Conservation (phyloP, 2,888 invertebrate genomes). For the Branchipolynoe longqiensis region DNA sequence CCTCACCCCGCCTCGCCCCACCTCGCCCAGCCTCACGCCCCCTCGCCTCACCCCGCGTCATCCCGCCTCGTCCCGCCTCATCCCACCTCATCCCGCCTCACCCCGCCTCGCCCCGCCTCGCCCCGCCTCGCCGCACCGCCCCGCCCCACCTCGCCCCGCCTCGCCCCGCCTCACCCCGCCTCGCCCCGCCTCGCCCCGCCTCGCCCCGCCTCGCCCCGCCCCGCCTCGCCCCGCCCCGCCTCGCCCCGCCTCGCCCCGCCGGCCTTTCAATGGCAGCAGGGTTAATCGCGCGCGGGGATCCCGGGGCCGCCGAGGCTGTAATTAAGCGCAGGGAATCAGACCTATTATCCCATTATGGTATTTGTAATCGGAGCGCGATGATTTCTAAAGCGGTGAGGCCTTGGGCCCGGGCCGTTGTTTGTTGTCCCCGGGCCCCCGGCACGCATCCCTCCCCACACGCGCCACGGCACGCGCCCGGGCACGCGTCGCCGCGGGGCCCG, state of each 20-base stretch:
- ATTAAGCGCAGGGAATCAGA: conserved; percentile 6
- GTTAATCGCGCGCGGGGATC: conserved; percentile 29
- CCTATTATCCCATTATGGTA: conserved; percentile 49
- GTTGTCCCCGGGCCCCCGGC: conserved; percentile 20
- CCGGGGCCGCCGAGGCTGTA: conserved; percentile 27
- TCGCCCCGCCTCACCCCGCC: background rate
- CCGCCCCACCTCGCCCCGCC: background rate
- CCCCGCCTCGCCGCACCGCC: background rate
- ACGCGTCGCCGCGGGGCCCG: conserved; percentile 7
- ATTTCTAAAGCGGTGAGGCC: conserved; percentile 16
- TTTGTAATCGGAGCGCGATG: conserved; percentile 51
- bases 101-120: background rate
- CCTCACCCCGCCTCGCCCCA: background rate
- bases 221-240: background rate
- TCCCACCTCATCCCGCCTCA: background rate
- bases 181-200: background rate
- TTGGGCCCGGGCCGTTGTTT: background rate
- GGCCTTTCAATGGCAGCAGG: background rate
- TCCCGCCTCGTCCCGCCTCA: background rate
- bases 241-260: background rate
- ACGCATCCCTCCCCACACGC: background rate
- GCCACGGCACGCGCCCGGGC: conserved; percentile 1
- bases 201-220: background rate
- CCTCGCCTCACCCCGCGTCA: background rate
- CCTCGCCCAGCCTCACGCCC: background rate